Conservation (phyloP, 1,140 invertebrate genomes). For the Centruroides sculpturatus region DNA sequence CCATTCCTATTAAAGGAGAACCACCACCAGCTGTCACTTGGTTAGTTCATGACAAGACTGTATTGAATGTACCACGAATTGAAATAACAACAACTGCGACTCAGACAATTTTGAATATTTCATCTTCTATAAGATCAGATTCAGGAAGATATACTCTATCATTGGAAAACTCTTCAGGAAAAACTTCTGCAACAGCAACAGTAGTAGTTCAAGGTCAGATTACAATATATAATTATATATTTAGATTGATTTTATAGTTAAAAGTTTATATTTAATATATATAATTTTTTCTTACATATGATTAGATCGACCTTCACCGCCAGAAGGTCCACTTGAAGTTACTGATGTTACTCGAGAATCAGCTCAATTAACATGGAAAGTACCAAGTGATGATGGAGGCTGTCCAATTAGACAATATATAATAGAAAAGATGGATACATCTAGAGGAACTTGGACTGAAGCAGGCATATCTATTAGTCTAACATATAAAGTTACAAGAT, state of each 20-base stretch:
- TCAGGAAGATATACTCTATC: conserved; percentile 72
- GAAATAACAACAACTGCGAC: conserved; percentile 55
- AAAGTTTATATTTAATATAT: too few relatives aligned
- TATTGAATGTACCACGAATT: conserved; percentile 45
- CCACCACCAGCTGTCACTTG: conserved; percentile 56
- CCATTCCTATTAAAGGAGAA: conserved; percentile 56
- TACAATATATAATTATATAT: neutral
- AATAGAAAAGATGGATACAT: conserved; percentile 93
- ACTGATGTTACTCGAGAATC: conserved; percentile 77
- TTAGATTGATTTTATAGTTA: too few relatives aligned
- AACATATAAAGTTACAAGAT: conserved; percentile 62
- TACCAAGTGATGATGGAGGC: conserved; percentile 76
- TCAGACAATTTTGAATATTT: conserved; percentile 71
- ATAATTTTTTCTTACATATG: neutral
- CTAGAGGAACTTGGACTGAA: conserved; percentile 87
- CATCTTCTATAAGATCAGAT: conserved; percentile 62
- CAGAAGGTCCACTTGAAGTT: conserved; percentile 72
- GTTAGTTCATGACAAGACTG: conserved; percentile 70
- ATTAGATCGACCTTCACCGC: conserved; percentile 63
- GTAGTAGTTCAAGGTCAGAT: conserved; percentile 60
- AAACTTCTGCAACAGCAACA: conserved; percentile 59
- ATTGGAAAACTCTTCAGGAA: conserved; percentile 71
- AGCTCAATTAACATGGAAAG: conserved; percentile 65
- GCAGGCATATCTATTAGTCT: conserved; percentile 72
- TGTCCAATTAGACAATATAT: conserved; percentile 90